Evolutionary conservation across 2,797 vertebrate species (phyloP), one percentile per base, ranked within the genome.

Genomic region (Microhierax caerulescens): DNA sequence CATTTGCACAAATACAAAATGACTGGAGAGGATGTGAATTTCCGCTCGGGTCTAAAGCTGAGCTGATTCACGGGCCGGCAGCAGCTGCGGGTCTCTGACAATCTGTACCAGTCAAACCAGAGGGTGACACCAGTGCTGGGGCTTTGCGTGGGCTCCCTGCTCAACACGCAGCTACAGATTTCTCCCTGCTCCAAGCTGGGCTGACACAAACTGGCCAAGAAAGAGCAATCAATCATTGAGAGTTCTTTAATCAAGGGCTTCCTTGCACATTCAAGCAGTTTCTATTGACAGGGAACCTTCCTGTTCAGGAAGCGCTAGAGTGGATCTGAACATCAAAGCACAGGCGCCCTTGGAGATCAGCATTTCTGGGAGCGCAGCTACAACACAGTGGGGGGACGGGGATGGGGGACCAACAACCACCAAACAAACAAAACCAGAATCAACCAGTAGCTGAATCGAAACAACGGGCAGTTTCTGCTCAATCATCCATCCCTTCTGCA

Each of bases 191-290:
- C 63, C 78, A 83, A 79, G 72, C 56, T 34, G 34, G 51, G 59
- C 74, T 96, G 86, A 91, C 59, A 93, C 30, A 95, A 92, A 89
- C 59, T 56, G 67, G 74, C 48, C 94, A 94, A 93, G 74, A 92
- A 93, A 75, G 63, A 80, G 56, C 51, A 93, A 91, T 69, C 67
- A 77, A 30, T 74, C 70, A 89, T 1, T n/a, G 22, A 76, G 36
- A 85, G n/a, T 80, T 92, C 63, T 92, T 91, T 85, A 96, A 89
- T 94, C 87, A 85, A 91, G 48, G 54, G 67, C 50, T 89, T 93
- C 68, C 60, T 76, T 74, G 63, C 63, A 53, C 63, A 53, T 67
- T 82, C 85, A 82, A 82, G 70, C 36, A 76, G 67, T 82, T 94
- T 70, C 84, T 93, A 63, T 76, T 92, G 92, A 96, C 90, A 79